Evolutionary conservation across 2,888 invertebrate species (phyloP), one percentile per base, ranked within the genome.

Genomic region (Cenopis cana): DNA sequence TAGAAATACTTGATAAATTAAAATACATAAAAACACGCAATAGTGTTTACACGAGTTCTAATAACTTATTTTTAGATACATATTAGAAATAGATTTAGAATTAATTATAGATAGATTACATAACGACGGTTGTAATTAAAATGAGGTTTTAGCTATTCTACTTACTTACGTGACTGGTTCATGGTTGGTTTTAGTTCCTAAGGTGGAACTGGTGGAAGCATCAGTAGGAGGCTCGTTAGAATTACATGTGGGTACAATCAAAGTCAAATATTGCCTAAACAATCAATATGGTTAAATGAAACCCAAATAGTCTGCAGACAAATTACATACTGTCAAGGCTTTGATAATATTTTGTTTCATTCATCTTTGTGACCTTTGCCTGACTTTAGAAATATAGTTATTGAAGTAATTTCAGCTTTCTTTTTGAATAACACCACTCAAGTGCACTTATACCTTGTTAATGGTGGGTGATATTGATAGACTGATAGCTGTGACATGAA

Each of bases 401-500:
- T 33, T 8, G 5, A 8, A 0, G 46, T 29, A 49, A 61, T 49
- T 17, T 61, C 20, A 17, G 60, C 17, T 61, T 41, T 60, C 33
- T 17, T 60, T 50, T 62, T 52, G 1, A 59, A 62, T 50, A 67
- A 50, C 50, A 11, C 14, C 20, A 67, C 29, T 20, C 49, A 62
- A 62, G 55, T 24, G 62, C 56, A 17, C 56, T 69, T 46, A 60
- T 46, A 29, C 60, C 49, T 49, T 56, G 50, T 64, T 69, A 41
- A 54, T 33, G 61, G 24, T 49, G 36, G 14, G 49, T 56, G 61
- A n/a, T n/a, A n/a, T n/a, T n/a, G n/a, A n/a, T n/a, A n/a, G n/a
- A n/a, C n/a, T n/a, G n/a, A 57, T 57, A 46, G 68, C 33, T 61
- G 54, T 69, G 69, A 69, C 38, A 64, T 36, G 38, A 64, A 52